A percentile compares a stretch with the other conserved stretches of the same genome.
These are phyloP conservation scores for Drosophila buzzatii DNA, from an alignment of 2,888 invertebrate genomes.

Conservation along the genomic window DNA sequence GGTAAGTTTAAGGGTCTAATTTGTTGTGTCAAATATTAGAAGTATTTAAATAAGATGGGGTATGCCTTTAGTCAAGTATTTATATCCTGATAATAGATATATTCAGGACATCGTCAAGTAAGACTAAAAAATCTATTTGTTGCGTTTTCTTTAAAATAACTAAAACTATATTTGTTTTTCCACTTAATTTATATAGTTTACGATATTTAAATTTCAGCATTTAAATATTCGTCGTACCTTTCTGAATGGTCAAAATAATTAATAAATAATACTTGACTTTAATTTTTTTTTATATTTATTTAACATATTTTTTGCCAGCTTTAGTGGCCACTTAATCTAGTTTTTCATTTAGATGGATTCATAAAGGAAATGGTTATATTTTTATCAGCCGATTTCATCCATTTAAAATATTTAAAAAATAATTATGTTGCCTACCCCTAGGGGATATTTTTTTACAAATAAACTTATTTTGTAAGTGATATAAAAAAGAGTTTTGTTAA, in stretches of 20 bases:
- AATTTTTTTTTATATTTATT: too few species aligned
- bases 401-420: neutral
- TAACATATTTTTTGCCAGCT: too few species aligned
- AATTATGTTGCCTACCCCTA: neutral
- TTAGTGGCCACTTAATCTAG: too few species aligned
- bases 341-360: too few species aligned
- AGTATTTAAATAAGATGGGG: neutral
- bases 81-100: neutral
- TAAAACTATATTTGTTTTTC: neutral
- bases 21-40: neutral
- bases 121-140: neutral
- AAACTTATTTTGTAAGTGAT: neutral
- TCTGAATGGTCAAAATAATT: neutral
- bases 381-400: too few species aligned
- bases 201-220: neutral
- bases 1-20: conserved; percentile 85
- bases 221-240: neutral
- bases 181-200: too few species aligned
- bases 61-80: neutral
- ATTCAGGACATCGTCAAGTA: neutral
- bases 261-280: neutral
- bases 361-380: too few species aligned
- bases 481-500: too few species aligned
- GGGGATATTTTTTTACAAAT: neutral
- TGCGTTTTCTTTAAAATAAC: neutral